These are phyloP conservation scores for Capitella teleta DNA, from an alignment of 1,140 invertebrate genomes.

Conservation along the genomic window DNA sequence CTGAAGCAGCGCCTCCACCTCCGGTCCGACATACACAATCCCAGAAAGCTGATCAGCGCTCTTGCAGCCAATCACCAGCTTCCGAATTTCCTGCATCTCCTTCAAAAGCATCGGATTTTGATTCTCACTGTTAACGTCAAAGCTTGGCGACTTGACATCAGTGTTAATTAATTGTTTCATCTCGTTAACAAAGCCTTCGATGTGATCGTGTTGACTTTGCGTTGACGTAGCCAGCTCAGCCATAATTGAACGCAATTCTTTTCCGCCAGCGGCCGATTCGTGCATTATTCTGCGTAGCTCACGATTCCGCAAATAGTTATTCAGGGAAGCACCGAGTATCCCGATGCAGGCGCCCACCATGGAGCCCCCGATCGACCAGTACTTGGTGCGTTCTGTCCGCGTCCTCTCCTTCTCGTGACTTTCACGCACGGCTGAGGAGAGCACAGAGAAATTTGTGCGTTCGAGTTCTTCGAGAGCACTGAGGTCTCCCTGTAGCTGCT, in stretches of 20 bases:
- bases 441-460: slow-evolving; percentile 53
- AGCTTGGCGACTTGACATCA: no score
- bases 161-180: slow-evolving; percentile 10
- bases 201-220: slow-evolving; percentile 22
- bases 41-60: slow-evolving; percentile 6
- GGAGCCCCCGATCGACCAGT: slow-evolving; percentile 64
- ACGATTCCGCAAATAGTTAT: slow-evolving; percentile 54
- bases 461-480: slow-evolving; percentile 44
- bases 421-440: slow-evolving; percentile 57
- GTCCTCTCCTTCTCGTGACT: slow-evolving; percentile 62
- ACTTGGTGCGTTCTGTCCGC: slow-evolving; percentile 63
- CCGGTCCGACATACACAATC: slow-evolving; percentile 33
- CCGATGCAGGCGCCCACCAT: slow-evolving; percentile 57
- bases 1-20: slow-evolving; percentile 24
- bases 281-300: slow-evolving; percentile 52
- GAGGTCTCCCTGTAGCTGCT: slow-evolving; percentile 30
- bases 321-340: slow-evolving; percentile 54
- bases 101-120: slow-evolving; percentile 11
- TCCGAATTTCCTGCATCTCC: no score
- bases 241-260: slow-evolving; percentile 17
- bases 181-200: slow-evolving; percentile 19
- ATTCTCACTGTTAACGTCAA: no score
- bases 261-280: slow-evolving; percentile 25
- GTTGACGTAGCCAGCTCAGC: slow-evolving; percentile 17
- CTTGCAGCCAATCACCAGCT: slow-evolving; percentile 12